These are phyloP conservation scores for Elgaria multicarinata DNA, from an alignment of 2,113 vertebrate species.

Conservation along the genomic window DNA sequence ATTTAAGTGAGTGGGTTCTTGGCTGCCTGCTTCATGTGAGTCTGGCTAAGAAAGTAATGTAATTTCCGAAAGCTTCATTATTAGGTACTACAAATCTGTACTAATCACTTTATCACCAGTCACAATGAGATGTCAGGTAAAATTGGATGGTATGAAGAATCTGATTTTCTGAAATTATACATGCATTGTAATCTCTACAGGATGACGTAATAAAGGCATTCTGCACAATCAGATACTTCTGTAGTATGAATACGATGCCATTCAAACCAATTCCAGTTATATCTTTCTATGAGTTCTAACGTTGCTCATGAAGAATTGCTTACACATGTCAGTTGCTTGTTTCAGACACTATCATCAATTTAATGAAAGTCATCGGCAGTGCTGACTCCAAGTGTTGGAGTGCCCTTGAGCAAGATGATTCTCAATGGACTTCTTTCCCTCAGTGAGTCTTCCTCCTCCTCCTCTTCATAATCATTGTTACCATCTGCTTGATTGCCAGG, in stretches of 20 bases:
- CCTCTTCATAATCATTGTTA: no score
- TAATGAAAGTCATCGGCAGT: neutral
- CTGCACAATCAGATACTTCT: neutral
- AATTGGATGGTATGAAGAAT: neutral
- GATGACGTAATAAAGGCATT: no score
- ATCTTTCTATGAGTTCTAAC: neutral
- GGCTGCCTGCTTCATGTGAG: no score
- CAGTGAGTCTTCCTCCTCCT: no score
- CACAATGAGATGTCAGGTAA: neutral
- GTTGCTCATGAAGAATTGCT: neutral
- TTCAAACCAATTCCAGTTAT: neutral
- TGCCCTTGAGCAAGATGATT: no score
- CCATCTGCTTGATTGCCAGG: no score
- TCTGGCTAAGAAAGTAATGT: no score
- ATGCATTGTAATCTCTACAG: neutral
- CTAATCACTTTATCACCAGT: neutral
- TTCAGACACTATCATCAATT: neutral
- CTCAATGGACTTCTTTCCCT: no score
- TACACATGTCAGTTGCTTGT: neutral
- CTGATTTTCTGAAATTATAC: neutral
- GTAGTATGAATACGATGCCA: neutral
- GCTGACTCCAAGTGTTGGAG: no score
- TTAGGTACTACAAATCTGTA: neutral
- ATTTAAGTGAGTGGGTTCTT: no score
- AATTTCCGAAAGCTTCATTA: neutral